Conservation (phyloP, 2,113 vertebrate genomes). For the Odontesthes bonariensis region DNA sequence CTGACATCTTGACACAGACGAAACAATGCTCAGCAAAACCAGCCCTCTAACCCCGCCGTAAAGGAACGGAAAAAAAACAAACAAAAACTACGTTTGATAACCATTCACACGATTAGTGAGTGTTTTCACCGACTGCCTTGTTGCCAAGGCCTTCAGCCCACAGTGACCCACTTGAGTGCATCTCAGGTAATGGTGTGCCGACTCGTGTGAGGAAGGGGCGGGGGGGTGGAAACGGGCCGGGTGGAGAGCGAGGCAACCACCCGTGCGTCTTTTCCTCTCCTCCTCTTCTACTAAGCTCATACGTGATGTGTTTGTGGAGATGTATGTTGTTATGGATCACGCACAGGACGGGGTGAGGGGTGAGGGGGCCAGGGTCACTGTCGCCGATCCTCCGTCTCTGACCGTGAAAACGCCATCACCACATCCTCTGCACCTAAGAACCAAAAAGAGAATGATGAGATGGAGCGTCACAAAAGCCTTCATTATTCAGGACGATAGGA, state of each 20-base stretch:
- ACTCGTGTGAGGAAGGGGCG: conserved; percentile 61
- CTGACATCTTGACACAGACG: conserved; percentile 44
- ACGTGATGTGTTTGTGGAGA: conserved; percentile 68
- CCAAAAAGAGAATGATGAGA: background rate
- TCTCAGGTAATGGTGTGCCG: conserved; percentile 53
- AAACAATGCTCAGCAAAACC: conserved; percentile 48
- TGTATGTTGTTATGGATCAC: conserved; percentile 55
- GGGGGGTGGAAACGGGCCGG: conserved; percentile 33
- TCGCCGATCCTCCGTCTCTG: conserved; percentile 96
- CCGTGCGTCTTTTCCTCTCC: conserved; percentile 60
- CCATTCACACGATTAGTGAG: conserved; percentile 56
- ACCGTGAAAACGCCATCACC: conserved; percentile 98
- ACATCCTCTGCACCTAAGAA: conserved; percentile 95
- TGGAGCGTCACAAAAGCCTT: too few relatives aligned
- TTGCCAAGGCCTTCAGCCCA: conserved; percentile 56
- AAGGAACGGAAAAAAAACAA: conserved; percentile 7
- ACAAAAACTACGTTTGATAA: conserved; percentile 35
- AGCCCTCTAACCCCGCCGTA: background rate
- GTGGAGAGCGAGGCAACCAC: conserved; percentile 45
- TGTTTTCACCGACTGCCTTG: conserved; percentile 69
- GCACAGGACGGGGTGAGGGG: conserved; percentile 28
- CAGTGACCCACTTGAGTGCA: conserved; percentile 58
- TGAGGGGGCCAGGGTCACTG: conserved; percentile 86
- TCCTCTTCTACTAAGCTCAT: conserved; percentile 71
- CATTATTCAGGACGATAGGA: background rate